Conservation (phyloP, 2,888 invertebrate genomes). For the Temnothorax rugatulus region DNA sequence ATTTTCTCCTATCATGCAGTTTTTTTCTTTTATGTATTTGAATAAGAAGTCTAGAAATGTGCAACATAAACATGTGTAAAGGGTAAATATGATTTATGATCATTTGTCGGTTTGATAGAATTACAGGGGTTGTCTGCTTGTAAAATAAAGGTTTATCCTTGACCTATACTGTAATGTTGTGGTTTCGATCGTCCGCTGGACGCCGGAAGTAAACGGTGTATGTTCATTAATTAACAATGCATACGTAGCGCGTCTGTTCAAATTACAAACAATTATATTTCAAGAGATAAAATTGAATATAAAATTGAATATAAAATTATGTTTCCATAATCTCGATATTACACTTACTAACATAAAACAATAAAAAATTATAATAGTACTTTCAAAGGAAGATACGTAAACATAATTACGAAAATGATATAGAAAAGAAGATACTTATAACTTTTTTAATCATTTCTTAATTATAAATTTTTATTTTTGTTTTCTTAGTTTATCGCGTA, state of each 20-base stretch:
- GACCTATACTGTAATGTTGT: conserved; percentile 68
- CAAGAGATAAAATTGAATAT: not conserved
- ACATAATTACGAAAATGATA: too few relatives aligned
- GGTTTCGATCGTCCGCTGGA: conserved; percentile 70
- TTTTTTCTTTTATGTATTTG: not conserved
- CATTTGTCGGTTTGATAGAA: conserved; percentile 46
- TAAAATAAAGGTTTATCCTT: conserved; percentile 68
- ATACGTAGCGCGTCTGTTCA: not conserved
- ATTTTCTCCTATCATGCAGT: not conserved
- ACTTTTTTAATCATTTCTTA: too few relatives aligned
- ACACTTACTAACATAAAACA: not conserved
- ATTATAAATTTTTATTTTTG: not conserved
- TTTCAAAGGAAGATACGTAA: too few relatives aligned
- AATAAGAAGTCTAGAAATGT: not conserved
- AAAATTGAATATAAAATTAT: conserved; percentile 19
- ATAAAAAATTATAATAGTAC: not conserved
- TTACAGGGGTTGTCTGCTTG: conserved; percentile 61
- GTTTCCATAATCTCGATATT: not conserved
- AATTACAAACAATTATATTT: conserved; percentile 6
- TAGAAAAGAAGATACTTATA: too few relatives aligned
- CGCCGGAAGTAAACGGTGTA: conserved; percentile 58
- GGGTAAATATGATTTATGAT: conserved; percentile 53
- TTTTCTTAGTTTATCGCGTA: not conserved
- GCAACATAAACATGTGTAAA: not conserved
- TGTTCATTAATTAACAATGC: conserved; percentile 56